phyloP scores from a whole-genome alignment of 2,888 invertebrate species.

The Nasonovia ribisnigri region DNA sequence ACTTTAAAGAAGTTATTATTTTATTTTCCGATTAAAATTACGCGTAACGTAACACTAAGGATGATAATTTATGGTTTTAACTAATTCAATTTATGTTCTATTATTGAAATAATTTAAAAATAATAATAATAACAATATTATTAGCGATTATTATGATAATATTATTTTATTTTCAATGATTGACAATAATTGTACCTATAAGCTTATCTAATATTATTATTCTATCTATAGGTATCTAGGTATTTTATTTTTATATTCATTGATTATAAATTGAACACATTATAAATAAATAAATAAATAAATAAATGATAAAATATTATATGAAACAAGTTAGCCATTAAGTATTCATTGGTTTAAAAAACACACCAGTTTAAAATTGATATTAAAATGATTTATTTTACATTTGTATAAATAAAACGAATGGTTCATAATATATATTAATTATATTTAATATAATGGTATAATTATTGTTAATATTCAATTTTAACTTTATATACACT shows the following conservation, averaged over 20 bases:
- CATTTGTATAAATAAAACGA: neutral
- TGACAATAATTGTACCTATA: neutral
- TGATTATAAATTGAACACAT: neutral
- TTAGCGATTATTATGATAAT: neutral
- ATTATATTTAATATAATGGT: neutral
- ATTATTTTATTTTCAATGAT: neutral
- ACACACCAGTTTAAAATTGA: neutral
- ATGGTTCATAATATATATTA: neutral
- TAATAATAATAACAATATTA: neutral
- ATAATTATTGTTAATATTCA: neutral
- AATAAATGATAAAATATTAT: neutral
- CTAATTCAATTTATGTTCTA: neutral
- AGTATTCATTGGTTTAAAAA: neutral
- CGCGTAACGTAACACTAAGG: neutral
- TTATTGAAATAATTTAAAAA: neutral
- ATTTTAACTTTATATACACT: neutral
- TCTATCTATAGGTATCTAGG: too few species aligned
- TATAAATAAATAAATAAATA: neutral
- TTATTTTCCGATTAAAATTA: neutral
- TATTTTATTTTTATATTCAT: neutral
- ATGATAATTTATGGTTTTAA: neutral
- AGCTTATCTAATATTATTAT: neutral
- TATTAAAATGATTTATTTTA: slow-evolving; percentile 2
- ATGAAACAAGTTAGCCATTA: neutral
- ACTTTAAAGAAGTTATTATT: neutral